These are phyloP conservation scores for Lasioglossum morio DNA, from an alignment of 2,888 invertebrate genomes.

Conservation along the genomic window DNA sequence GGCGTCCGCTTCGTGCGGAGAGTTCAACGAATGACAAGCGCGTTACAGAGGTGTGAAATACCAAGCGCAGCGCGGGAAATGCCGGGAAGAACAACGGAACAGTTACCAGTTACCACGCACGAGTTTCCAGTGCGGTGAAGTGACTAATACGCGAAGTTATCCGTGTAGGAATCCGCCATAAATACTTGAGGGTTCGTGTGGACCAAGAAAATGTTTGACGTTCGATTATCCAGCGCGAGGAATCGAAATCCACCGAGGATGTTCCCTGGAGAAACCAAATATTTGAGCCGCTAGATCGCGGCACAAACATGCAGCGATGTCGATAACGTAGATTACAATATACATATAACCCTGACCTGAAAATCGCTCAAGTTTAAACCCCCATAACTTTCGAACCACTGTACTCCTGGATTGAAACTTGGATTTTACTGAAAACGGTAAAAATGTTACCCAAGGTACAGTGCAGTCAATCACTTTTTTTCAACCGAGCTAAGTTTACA, in stretches of 20 bases:
- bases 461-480: no score
- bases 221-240: constrained; percentile 42
- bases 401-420: no score
- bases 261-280: constrained; percentile 21
- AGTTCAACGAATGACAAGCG: constrained; percentile 29
- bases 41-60: constrained; percentile 42
- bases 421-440: no score
- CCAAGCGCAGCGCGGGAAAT: constrained; percentile 6
- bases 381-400: no score
- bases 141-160: constrained; percentile 54
- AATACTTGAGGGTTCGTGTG: constrained; percentile 43
- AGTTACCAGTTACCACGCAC: constrained; percentile 19
- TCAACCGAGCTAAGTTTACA: not conserved
- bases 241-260: constrained; percentile 38
- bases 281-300: constrained; percentile 22
- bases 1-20: not conserved
- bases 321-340: no score
- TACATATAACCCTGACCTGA: no score
- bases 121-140: constrained; percentile 48
- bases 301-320: no score
- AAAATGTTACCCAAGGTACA: no score
- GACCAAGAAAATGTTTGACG: constrained; percentile 49
- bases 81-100: constrained; percentile 40
- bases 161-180: constrained; percentile 50
- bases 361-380: no score